Evolutionary conservation across 2,113 vertebrate species (phyloP), one percentile per base, ranked within the genome.

Genomic region (Pica pica): DNA sequence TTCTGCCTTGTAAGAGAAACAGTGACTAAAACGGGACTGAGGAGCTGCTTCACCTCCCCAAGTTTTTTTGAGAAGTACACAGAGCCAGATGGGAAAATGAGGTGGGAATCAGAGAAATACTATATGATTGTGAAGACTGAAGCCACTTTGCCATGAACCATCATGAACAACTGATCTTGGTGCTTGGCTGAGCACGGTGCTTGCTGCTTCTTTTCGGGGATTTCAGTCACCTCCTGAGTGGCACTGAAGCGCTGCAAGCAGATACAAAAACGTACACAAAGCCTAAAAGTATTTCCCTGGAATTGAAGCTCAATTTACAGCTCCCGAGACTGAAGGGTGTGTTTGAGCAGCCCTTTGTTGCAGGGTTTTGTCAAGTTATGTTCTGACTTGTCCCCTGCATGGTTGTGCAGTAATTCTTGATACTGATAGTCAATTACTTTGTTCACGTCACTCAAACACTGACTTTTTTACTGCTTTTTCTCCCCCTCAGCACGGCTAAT

Each of bases 391-490:
- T 92, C 90, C 94, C 78, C 82, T 52, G 69, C 70, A 82, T 23
- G 75, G 92, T 37, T 92, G 74, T 91, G 93, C 84, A 93, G 91
- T 76, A 81, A 81, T 75, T 93, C 94, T 47, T 87, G 85, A 92
- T 92, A 95, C 85, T 52, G 77, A 93, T 91, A 95, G 95, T 86
- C 92, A 97, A 93, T 87, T 89, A 92, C 70, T 91, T 91, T 59
- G 71, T 87, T 95, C 95, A 89, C 39, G 13, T 91, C 88, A 85
- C 60, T 97, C 82, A 87, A 92, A 75, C 68, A 17, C 83, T 0
- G 35, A 69, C 46, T 67, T 24, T 33, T 28, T 63, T 30, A 6
- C 24, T 16, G 2, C 19, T 44, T 75, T 90, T 35, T 27, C 35
- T 44, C 67, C 44, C 60, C 59, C 71, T 86, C 70, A 76, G 67